Percentiles rank a stretch among this genome's conserved stretches.
Conservation (phyloP, 2,888 invertebrate genomes). For the Chalcosyrphus nemorum region DNA sequence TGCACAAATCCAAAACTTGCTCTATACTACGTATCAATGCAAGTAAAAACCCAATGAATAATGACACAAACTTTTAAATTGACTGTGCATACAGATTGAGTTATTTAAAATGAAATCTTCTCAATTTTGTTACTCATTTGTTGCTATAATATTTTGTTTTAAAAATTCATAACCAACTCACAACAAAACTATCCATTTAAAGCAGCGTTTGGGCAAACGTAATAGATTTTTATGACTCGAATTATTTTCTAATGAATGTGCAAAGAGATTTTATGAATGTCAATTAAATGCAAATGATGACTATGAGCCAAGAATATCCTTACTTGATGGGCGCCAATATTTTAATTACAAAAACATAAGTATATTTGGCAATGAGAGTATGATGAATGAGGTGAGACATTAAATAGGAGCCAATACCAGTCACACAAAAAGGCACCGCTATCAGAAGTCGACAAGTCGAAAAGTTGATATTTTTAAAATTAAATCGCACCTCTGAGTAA, state of each 20-base stretch:
- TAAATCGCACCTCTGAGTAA: not conserved
- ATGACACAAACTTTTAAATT: no score
- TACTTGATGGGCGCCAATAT: conserved; percentile 36
- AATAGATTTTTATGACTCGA: conserved; percentile 7
- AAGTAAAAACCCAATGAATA: no score
- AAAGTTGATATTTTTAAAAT: no score
- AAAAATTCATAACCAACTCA: not conserved
- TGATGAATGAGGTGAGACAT: not conserved
- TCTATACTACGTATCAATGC: no score
- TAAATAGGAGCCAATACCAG: no score
- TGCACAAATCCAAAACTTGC: no score
- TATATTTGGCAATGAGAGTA: not conserved
- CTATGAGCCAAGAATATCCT: not conserved
- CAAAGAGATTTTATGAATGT: conserved; percentile 18
- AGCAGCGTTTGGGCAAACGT: not conserved
- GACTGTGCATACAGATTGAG: no score
- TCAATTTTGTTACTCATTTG: not conserved
- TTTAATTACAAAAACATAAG: not conserved
- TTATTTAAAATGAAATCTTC: no score
- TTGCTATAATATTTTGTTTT: not conserved
- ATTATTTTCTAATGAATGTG: conserved; percentile 1
- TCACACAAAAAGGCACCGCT: not conserved
- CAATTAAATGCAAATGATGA: conserved; percentile 20
- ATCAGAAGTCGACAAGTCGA: no score
- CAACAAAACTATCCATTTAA: conserved; percentile 1